These are phyloP conservation scores for Cladorhizidae sp. DNA, from an alignment of 37 sponge, comb jelly and placozoan genomes.

Conservation along the genomic window DNA sequence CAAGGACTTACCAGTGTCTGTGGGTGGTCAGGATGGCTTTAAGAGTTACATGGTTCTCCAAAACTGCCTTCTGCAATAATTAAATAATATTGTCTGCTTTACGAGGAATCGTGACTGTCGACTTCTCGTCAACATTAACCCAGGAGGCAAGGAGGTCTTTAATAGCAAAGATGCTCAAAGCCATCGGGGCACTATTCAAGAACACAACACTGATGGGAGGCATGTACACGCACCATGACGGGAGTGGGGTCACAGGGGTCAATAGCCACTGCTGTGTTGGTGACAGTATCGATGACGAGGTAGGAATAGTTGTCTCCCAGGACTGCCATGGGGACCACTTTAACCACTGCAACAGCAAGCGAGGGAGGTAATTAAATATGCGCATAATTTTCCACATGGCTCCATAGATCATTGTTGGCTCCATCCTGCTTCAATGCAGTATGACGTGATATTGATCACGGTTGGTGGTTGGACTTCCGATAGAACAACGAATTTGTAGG, in stretches of 20 bases:
- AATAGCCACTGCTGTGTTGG: conserved; percentile 44
- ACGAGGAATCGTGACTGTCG: too few species aligned
- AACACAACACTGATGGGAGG: too few species aligned
- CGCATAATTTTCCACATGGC: too few species aligned
- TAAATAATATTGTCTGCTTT: too few species aligned
- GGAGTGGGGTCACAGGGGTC: conserved; percentile 66
- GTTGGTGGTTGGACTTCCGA: too few species aligned
- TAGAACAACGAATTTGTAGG: too few species aligned
- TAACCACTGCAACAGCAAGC: conserved; percentile 37
- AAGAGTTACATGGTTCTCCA: conserved; percentile 30
- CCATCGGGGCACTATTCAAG: neutral
- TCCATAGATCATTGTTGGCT: too few species aligned
- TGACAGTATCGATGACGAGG: conserved; percentile 62
- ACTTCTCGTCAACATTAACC: too few species aligned
- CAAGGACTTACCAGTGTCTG: conserved; percentile 67
- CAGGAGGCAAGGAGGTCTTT: neutral
- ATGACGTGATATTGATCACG: too few species aligned
- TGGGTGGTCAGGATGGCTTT: conserved; percentile 65
- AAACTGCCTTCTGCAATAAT: conserved; percentile 21
- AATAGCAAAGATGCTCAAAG: neutral
- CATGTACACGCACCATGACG: conserved; percentile 34
- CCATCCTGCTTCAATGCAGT: too few species aligned
- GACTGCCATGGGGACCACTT: conserved; percentile 50
- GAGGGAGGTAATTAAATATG: too few species aligned
- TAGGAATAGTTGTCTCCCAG: conserved; percentile 75